Base-by-base conservation (phyloP, 2,888 invertebrate species). In the Cartodere bifasciata region DNA sequence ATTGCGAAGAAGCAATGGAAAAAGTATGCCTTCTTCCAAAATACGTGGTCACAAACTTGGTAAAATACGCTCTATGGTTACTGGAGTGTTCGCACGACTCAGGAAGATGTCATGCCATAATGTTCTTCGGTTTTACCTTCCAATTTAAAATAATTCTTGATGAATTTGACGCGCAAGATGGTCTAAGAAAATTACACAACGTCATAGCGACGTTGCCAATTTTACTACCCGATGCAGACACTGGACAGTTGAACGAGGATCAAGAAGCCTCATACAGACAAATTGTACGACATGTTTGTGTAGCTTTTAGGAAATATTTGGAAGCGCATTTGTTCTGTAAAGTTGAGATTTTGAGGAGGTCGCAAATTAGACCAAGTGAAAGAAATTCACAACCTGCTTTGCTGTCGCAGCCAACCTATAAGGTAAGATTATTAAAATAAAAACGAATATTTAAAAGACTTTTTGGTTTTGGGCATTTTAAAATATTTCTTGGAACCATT, bases 1-100 rank as follows among this genome's bases (percentile, higher is more conserved):
- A 94, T 62, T 91, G 88, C 53, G 92, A 92, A 55, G 95, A 97
- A 59, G 91, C 94, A 1, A 92, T 98, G 88, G 95, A 97, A 56
- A 69, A 87, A 31, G 88, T 94, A 13, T 95, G 94, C 50, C 64
- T 84, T 13, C 67, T 92, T 55, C 83, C 91, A 0, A 72, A 83
- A 48, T 68, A 72, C 40, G 71, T 82, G 1, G 72, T 91, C 20
- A 69, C 72, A 1, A 81, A 81, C 45, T 63, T 91, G 15, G 87
- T 90, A 23, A 77, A 69, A 42, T 97, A 95, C 58, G 86, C 87
- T 0, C 63, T 97, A 3, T 97, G 95, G 94, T 67, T 97, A 23
- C 60, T 98, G 28, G 95, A 95, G 52, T 90, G 94, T 47, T 91
- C 94, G 1, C 62, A 62, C 34, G 92, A 94, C 64, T 95, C 94